Percentiles rank a stretch among this genome's conserved stretches.
Conservation (phyloP, 2,113 vertebrate species). For the Tachysurus fulvidraco region DNA sequence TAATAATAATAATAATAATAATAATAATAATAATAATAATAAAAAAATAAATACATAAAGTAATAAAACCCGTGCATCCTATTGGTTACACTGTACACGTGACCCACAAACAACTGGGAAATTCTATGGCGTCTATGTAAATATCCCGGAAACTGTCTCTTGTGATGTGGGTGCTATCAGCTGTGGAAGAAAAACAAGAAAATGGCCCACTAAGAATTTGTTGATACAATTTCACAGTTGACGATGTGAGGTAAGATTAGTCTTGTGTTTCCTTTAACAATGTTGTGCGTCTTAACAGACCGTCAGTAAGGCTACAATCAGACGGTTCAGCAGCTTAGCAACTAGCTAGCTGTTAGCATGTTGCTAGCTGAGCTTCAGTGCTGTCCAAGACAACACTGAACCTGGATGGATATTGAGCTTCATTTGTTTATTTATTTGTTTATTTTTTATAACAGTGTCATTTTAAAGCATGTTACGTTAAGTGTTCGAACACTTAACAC, state of each 20-base stretch:
- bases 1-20: too few species aligned
- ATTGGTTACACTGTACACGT: slow-evolving; percentile 38
- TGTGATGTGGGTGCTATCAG: slow-evolving; percentile 38
- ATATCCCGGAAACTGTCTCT: slow-evolving; percentile 42
- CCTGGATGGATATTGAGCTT: too few species aligned
- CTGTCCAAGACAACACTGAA: neutral
- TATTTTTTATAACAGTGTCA: neutral
- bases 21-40: too few species aligned
- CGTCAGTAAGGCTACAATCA: slow-evolving; percentile 28
- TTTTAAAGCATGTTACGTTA: neutral
- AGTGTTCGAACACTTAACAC: neutral
- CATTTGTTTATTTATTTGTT: too few species aligned
- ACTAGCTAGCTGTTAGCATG: slow-evolving; percentile 1
- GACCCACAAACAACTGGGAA: slow-evolving; percentile 37
- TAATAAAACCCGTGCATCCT: neutral
- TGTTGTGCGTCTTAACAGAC: neutral
- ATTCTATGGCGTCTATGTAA: slow-evolving; percentile 24
- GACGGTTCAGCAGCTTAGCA: neutral
- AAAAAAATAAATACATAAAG: too few species aligned
- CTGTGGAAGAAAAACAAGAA: neutral
- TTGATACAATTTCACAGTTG: slow-evolving; percentile 11
- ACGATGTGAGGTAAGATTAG: slow-evolving; percentile 20
- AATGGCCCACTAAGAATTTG: neutral
- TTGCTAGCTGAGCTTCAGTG: neutral
- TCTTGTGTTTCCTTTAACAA: neutral